Evolutionary conservation across 2,888 invertebrate species (phyloP).

Genomic region (Synergus japonicus): DNA sequence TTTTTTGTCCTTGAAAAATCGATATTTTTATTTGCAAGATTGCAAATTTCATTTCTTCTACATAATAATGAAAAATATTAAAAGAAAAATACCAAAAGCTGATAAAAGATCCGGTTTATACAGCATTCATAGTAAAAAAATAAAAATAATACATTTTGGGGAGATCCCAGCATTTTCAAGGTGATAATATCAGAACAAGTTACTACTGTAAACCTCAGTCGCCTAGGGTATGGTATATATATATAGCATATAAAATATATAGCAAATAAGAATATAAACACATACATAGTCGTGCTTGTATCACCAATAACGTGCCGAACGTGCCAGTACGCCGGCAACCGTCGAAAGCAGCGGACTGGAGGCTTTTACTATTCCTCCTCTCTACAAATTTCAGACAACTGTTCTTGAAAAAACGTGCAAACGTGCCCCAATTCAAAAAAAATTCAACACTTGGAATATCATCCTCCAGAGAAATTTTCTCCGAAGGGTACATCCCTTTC

Average conservation of each 20-base stretch:
- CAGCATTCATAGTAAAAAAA: too few species aligned
- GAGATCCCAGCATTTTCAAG: not conserved
- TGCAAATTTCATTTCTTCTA: too few species aligned
- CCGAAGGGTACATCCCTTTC: not conserved
- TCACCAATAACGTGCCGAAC: not conserved
- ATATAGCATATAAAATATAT: not conserved
- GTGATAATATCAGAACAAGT: not conserved
- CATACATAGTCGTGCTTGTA: not conserved
- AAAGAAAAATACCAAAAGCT: too few species aligned
- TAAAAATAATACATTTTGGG: not conserved
- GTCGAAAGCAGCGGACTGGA: not conserved
- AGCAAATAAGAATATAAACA: not conserved
- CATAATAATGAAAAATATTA: too few species aligned
- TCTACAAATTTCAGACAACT: not conserved
- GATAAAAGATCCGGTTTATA: too few species aligned
- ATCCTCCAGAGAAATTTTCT: not conserved
- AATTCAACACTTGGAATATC: not conserved
- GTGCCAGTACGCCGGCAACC: slow-evolving; percentile 31
- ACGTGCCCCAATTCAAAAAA: not conserved
- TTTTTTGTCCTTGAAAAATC: not conserved
- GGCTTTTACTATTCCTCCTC: not conserved
- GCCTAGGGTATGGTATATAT: not conserved
- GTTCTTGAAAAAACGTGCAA: not conserved
- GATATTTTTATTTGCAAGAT: too few species aligned
- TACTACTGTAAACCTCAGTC: not conserved